phyloP scores from a whole-genome alignment of 2,888 invertebrate genomes.

The Torymus aiolomorphi region DNA sequence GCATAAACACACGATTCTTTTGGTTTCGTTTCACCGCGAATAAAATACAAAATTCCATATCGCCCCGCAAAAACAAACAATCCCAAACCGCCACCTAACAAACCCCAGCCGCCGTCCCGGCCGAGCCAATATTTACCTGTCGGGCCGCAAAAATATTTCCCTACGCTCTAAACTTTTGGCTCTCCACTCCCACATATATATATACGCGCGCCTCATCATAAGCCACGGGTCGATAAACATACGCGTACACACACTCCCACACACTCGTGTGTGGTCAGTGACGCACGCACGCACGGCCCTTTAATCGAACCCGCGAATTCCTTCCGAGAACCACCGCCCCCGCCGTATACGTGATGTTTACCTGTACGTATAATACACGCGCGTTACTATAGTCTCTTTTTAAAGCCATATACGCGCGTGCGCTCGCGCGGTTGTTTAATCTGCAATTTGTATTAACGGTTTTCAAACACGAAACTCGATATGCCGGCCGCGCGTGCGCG shows the following conservation, averaged over 20 bases:
- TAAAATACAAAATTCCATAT: too few relatives aligned
- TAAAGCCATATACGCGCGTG: neutral
- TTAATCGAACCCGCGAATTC: constrained; percentile 44
- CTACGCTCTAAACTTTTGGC: too few relatives aligned
- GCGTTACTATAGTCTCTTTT: neutral
- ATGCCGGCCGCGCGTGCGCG: neutral
- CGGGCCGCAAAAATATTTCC: too few relatives aligned
- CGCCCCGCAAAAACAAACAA: too few relatives aligned
- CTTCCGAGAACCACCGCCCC: constrained; percentile 24
- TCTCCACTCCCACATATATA: too few relatives aligned
- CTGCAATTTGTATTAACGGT: constrained; percentile 15
- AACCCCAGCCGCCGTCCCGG: too few relatives aligned
- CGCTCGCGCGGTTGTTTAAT: constrained; percentile 14
- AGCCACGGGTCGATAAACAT: neutral
- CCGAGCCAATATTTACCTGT: too few relatives aligned
- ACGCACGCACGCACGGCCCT: constrained; percentile 32
- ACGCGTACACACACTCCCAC: neutral
- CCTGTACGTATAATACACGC: neutral
- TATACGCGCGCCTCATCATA: too few relatives aligned
- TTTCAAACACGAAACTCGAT: constrained; percentile 11
- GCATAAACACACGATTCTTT: too few relatives aligned
- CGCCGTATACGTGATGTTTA: constrained; percentile 31
- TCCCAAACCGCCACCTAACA: too few relatives aligned
- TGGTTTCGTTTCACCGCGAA: too few relatives aligned
- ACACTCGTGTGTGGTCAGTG: constrained; percentile 26